Evolutionary conservation across 2,113 vertebrate genomes (phyloP).

Genomic region (Corythoichthys haematopterus): DNA sequence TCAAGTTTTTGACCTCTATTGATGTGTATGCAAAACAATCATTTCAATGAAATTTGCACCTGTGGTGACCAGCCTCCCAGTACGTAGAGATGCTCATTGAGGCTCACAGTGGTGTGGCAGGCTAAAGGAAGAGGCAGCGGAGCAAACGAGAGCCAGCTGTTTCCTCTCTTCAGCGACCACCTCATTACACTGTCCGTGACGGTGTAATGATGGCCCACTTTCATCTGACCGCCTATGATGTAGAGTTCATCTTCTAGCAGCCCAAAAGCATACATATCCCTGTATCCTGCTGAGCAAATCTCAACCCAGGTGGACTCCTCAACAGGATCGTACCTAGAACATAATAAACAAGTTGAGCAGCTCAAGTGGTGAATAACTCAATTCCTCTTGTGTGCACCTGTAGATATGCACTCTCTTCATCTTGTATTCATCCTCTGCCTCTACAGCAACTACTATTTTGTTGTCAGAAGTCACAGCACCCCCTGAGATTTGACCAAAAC

Average conservation of each 20-base stretch:
- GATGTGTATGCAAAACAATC: neutral
- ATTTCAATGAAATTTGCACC: constrained; percentile 66
- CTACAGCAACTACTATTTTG: constrained; percentile 78
- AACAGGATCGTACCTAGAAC: constrained; percentile 74
- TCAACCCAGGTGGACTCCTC: constrained; percentile 80
- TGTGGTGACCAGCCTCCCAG: constrained; percentile 92
- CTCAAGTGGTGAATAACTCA: neutral
- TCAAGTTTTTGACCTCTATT: neutral
- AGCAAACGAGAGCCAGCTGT: constrained; percentile 76
- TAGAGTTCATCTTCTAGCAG: constrained; percentile 70
- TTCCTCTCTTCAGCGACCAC: constrained; percentile 75
- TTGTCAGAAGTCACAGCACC: constrained; percentile 82
- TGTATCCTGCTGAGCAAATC: constrained; percentile 75
- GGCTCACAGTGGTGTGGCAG: constrained; percentile 72
- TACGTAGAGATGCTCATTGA: constrained; percentile 80
- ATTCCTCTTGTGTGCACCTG: constrained; percentile 64
- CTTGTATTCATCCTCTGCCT: constrained; percentile 79
- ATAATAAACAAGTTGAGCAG: constrained; percentile 19
- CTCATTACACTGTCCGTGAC: constrained; percentile 82
- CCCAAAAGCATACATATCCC: constrained; percentile 83
- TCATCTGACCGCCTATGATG: constrained; percentile 87
- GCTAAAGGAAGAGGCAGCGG: constrained; percentile 81
- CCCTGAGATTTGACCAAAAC: constrained; percentile 72
- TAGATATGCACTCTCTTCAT: constrained; percentile 80
- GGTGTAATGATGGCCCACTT: constrained; percentile 76